Base-by-base conservation (phyloP, 2,797 vertebrate species). In the Bucorvus abyssinicus region DNA sequence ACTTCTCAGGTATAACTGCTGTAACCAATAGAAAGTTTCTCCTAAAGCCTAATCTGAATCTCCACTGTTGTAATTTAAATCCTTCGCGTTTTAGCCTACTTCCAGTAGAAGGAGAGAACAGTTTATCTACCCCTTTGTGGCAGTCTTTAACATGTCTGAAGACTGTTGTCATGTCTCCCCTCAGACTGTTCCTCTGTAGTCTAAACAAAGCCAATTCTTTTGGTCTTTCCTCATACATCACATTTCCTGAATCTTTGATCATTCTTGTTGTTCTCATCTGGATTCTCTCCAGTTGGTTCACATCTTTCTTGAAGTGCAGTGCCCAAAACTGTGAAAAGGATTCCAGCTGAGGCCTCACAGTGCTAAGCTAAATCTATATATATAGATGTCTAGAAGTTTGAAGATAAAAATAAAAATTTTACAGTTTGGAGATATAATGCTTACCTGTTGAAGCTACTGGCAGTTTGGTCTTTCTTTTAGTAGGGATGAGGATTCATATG, bases 171-270 rank as follows among this genome's bases (percentile, higher is more conserved):
- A 95, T 71, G 95, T 96, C 95, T 95, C 92, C 63, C 38, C 71
- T 87, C 87, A 89, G 90, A 95, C 84, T 82, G 81, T 93, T 97
- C 70, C 84, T 92, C 84, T 87, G 84, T 92, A 96, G 95, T 91
- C 96, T 97, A 97, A 97, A 97, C 95, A 97, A 97, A 96, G 24
- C 49, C 92, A 93, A 44, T 95, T 95, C 90, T 96, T 97, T 95
- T 85, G 78, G 90, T 94, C 92, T 96, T 95, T 94, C 81, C 84
- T 97, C 94, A 97, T 92, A 89, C 49, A 96, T 92, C 92, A 95
- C 87, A 95, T 96, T 95, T 97, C 94, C 95, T 95, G 78, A 89
- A 90, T 60, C 93, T 97, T 96, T 94, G 95, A 97, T 97, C 95
- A 93, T 95, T 95, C 53, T 40, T 47, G 7, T 71, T 89, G 77